Evolutionary conservation across 2,888 invertebrate genomes (phyloP).

Genomic region (Tachina lurida): DNA sequence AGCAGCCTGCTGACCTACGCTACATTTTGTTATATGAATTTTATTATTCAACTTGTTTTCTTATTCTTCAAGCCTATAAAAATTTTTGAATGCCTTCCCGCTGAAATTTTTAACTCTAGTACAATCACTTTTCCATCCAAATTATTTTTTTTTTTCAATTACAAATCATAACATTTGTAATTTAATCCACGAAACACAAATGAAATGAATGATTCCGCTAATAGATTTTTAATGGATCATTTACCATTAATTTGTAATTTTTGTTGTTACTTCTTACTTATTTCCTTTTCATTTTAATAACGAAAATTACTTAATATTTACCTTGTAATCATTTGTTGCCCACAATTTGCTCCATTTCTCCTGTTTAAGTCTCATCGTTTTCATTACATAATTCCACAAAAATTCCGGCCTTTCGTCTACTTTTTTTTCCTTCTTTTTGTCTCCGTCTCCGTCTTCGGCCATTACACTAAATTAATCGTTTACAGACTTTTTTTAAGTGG

Average conservation of each 20-base stretch:
- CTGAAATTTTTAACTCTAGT: no score
- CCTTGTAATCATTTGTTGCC: slow-evolving; percentile 75
- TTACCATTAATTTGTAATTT: slow-evolving; percentile 5
- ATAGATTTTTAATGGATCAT: slow-evolving; percentile 42
- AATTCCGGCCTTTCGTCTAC: slow-evolving; percentile 75
- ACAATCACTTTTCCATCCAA: no score
- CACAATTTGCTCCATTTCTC: slow-evolving; percentile 79
- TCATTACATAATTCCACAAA: slow-evolving; percentile 77
- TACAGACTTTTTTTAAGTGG: slow-evolving; percentile 29
- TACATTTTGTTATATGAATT: no score
- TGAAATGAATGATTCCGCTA: slow-evolving; percentile 23
- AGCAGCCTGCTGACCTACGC: no score
- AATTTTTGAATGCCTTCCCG: no score
- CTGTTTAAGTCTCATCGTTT: slow-evolving; percentile 77
- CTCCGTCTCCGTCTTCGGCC: slow-evolving; percentile 74
- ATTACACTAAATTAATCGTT: slow-evolving; percentile 63
- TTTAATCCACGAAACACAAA: background rate
- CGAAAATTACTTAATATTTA: slow-evolving; percentile 55
- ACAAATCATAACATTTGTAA: slow-evolving; percentile 21
- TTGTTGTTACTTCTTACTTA: background rate
- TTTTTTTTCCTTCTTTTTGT: slow-evolving; percentile 70
- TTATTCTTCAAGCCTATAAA: no score
- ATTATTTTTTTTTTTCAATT: background rate
- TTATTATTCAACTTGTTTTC: no score
- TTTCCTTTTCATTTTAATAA: background rate